Evolutionary conservation across 1,140 invertebrate species (phyloP).

Genomic region (Ptiloglossa arizonensis): DNA sequence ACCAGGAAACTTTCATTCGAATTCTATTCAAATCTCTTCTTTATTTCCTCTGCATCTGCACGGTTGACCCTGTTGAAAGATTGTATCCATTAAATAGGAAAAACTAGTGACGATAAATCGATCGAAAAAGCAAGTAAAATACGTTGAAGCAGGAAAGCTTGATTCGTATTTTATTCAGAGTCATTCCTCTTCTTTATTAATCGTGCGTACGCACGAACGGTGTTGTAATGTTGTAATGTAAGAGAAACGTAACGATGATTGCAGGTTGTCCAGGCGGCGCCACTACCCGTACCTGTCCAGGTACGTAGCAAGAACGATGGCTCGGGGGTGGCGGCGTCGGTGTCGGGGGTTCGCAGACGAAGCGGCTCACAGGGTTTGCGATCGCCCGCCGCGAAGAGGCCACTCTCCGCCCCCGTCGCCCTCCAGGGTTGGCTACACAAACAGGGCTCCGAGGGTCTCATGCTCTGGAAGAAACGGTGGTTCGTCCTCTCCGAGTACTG

Average conservation of each 20-base stretch:
- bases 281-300: constrained; percentile 69
- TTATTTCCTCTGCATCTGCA: no score
- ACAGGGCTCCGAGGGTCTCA: constrained; percentile 94
- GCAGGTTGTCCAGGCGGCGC: constrained; percentile 74
- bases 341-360: constrained; percentile 84
- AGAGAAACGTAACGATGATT: constrained; percentile 34
- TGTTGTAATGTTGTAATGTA: not conserved
- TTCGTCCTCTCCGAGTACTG: constrained; percentile 97
- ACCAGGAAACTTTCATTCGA: no score
- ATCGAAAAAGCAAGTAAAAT: no score
- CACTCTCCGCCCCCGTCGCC: constrained; percentile 90
- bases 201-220: no score
- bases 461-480: constrained; percentile 97
- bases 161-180: no score
- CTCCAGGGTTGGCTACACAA: constrained; percentile 95
- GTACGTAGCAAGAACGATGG: constrained; percentile 75
- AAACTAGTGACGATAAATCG: no score
- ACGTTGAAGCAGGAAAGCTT: no score
- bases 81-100: no score
- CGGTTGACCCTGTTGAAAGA: no score
- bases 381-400: constrained; percentile 90
- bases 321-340: constrained; percentile 80
- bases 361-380: constrained; percentile 85
- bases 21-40: no score
- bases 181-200: no score